phyloP scores from a whole-genome alignment of 2,113 vertebrate species.

The Calidris pygmaea region DNA sequence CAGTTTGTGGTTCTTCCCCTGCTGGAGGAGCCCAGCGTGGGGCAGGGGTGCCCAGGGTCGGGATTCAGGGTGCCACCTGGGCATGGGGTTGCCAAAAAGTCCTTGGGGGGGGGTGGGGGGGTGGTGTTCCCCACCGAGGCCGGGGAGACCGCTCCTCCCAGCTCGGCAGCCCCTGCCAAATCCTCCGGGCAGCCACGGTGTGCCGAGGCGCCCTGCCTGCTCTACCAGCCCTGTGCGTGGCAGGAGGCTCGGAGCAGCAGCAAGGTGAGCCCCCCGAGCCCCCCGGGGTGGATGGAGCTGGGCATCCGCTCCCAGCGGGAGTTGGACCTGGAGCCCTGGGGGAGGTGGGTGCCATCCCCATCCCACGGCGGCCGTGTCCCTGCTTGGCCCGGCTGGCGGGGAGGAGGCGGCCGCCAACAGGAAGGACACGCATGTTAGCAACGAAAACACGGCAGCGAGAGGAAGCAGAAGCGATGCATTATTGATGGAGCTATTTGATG shows the following conservation, averaged over 20 bases:
- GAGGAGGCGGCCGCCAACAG: constrained; percentile 16
- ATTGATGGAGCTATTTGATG: constrained; percentile 67
- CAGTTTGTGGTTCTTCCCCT: neutral
- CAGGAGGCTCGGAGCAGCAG: neutral
- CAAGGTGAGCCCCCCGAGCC: neutral
- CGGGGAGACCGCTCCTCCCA: neutral
- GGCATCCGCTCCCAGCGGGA: accelerated
- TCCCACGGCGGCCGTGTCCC: neutral
- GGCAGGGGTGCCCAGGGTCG: accelerated
- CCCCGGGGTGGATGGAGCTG: neutral
- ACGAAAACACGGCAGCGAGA: constrained; percentile 45
- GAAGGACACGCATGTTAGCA: constrained; percentile 56
- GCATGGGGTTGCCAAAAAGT: neutral
- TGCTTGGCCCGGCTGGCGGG: constrained; percentile 32
- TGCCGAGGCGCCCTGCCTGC: neutral
- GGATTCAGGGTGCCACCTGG: neutral
- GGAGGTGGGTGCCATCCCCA: accelerated
- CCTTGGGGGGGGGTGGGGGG: neutral
- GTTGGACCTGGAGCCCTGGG: neutral
- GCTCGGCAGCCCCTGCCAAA: neutral
- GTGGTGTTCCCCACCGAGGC: neutral
- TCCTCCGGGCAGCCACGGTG: neutral
- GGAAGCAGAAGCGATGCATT: constrained; percentile 62
- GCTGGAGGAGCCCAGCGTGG: neutral
- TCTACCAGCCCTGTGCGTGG: neutral